phyloP scores from a whole-genome alignment of 2,113 vertebrate species.

The Calidris pugnax region DNA sequence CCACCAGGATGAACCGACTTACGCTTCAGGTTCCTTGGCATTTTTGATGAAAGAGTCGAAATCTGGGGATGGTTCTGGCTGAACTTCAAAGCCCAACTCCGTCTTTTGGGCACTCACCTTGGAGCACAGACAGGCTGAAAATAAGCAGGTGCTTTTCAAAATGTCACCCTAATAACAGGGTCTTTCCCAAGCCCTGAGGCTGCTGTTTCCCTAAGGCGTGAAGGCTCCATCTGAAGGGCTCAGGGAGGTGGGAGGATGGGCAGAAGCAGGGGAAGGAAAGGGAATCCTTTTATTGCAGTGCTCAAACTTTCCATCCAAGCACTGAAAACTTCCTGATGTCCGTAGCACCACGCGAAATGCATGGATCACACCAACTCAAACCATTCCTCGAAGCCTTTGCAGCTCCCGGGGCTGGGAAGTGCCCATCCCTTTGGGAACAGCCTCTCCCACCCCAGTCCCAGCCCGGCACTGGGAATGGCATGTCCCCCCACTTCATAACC shows the following conservation, averaged over 20 bases:
- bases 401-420: neutral
- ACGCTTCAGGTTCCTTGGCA: rapidly evolving
- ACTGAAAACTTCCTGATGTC: neutral
- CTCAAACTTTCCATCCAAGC: slow-evolving; percentile 52
- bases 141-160: neutral
- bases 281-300: slow-evolving; percentile 24
- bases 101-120: neutral
- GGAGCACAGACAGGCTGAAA: neutral
- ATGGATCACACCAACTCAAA: neutral
- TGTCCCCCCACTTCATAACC: neutral
- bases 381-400: neutral
- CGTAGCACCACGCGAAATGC: neutral
- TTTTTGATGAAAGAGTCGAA: neutral
- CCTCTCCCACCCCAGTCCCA: neutral
- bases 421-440: neutral
- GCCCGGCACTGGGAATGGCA: neutral
- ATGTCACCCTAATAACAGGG: rapidly evolving
- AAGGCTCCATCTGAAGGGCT: neutral
- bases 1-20: rapidly evolving
- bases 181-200: neutral
- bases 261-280: neutral
- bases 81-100: neutral
- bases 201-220: neutral
- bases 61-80: neutral
- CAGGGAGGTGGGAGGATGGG: neutral